Base-by-base conservation (phyloP, 2,888 invertebrate genomes). In the Morinoia aosen region DNA sequence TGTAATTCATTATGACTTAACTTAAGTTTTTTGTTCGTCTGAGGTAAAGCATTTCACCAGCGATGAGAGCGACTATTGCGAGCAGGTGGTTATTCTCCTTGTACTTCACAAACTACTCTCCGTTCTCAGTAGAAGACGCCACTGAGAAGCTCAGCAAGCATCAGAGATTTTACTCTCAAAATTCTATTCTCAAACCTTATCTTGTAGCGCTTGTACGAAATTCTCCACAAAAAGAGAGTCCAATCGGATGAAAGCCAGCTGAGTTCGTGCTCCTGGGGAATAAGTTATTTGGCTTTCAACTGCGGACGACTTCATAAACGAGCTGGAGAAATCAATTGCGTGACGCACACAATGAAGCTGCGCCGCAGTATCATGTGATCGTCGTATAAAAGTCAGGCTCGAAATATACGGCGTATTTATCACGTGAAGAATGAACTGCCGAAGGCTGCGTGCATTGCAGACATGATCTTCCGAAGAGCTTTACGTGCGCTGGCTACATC, bases 321-420 rank as follows among this genome's bases (percentile, higher is more conserved):
- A 39, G 39, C 40, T 39, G 40, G 90, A 40, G 48, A 90, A 90
- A 90, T 90, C 90, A 90, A 90, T 90, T 90, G 90, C 90, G 90
- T 90, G 90, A 90, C 90, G 90, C 14, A 48, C 90, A 40, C 40
- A 39, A 90, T 40, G 90, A 90, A 93, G 93, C 57, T 12, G 57
- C 58, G 33, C 57, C 48, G 57, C 93, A 56, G 57, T 93, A 93
- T 93, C 93, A 48, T 93, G 93, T 93, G 93, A 93, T 57, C 57
- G 58, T n/a, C 56, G 48, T 48, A 93, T 93, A 93, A 93, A 93
- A 57, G 56, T 93, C 93, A 93, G 57, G 40, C 56, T 57, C 12
- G 93, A 93, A 57, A 57, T 57, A n/a, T 56, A 93, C 93, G 93
- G n/a, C 93, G 93, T 57, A 93, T 93, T 93, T 48, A 57, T 56